Conservation (phyloP, 92 coral and sea anemone genomes). For the Zoanthus sansibaricus region DNA sequence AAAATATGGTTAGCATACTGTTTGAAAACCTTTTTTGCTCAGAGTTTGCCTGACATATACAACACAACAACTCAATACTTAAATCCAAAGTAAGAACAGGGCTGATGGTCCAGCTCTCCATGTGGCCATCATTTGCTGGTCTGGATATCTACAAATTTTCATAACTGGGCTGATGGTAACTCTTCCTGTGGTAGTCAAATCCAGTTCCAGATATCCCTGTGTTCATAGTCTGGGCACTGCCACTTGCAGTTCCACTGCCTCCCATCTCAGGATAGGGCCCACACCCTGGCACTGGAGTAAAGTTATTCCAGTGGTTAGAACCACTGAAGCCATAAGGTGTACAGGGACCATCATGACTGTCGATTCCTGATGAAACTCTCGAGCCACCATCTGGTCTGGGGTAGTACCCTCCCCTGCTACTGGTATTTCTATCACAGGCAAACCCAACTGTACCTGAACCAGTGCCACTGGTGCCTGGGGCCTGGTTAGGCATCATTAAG, state of each 20-base stretch:
- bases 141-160: conserved; percentile 25
- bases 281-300: too few relatives aligned
- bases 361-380: conserved; percentile 22
- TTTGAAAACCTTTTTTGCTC: conserved; percentile 18
- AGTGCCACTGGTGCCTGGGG: conserved; percentile 24
- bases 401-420: neutral
- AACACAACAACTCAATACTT: conserved; percentile 8
- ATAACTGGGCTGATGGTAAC: conserved; percentile 23
- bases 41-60: conserved; percentile 8
- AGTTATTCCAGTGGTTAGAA: neutral
- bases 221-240: neutral
- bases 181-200: conserved; percentile 12
- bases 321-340: conserved; percentile 25
- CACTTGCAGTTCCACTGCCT: too few relatives aligned
- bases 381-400: conserved; percentile 23
- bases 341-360: conserved; percentile 11
- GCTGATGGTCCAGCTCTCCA: neutral
- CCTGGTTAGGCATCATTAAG: conserved; percentile 13
- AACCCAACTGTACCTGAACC: conserved; percentile 5
- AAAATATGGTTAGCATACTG: conserved; percentile 5
- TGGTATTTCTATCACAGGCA: neutral
- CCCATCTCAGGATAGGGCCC: too few relatives aligned
- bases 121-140: conserved; percentile 5
- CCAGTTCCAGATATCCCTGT: conserved; percentile 18
- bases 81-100: conserved; percentile 9